Evolutionary conservation across 2,888 invertebrate genomes (phyloP), one percentile per base, ranked within the genome.

Genomic region (Euzophera pinguis): DNA sequence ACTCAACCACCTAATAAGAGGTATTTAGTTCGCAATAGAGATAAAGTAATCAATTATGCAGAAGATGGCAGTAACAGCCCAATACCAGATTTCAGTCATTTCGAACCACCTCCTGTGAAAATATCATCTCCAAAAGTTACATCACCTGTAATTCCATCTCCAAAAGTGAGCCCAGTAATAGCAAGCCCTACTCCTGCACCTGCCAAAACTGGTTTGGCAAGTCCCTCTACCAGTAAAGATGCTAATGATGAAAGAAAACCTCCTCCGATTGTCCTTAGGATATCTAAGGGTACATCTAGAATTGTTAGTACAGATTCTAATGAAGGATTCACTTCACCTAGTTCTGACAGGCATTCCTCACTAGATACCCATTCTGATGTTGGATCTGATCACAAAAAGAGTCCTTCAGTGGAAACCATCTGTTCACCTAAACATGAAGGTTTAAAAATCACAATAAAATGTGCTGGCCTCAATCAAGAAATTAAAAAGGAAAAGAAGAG

Each of bases 211-310:
- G 90, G 86, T 53, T 73, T 85, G 17, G 74, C 75, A 47, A 91
- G 91, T 65, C 91, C 90, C 17, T 86, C 85, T 45, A 88, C 88
- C 38, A 89, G 87, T 67, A 90, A 88, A 72, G 89, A 90, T 52
- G 64, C 78, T 43, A 82, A 74, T 76, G 90, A 90, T 55, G 90
- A 90, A 62, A 75, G 85, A 32, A 91, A 91, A 62, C 93, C 95
- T 78, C 96, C 96, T 42, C 97, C 97, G 17, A 97, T 97, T 71
- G 96, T 97, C 52, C 87, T 97, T 60, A 92, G 97, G 84, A 97
- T 97, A 91, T 96, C 96, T 62, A 95, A 96, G 84, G 93, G 93
- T 49, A 93, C 93, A 53, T 93, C 93, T 48, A 91, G 93, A 62
- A 90, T 93, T 73, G 92, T 93, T 52, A 93, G 93, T 70, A 93